These are phyloP conservation scores for Clarias gariepinus DNA, from an alignment of 2,113 vertebrate species.

Conservation along the genomic window DNA sequence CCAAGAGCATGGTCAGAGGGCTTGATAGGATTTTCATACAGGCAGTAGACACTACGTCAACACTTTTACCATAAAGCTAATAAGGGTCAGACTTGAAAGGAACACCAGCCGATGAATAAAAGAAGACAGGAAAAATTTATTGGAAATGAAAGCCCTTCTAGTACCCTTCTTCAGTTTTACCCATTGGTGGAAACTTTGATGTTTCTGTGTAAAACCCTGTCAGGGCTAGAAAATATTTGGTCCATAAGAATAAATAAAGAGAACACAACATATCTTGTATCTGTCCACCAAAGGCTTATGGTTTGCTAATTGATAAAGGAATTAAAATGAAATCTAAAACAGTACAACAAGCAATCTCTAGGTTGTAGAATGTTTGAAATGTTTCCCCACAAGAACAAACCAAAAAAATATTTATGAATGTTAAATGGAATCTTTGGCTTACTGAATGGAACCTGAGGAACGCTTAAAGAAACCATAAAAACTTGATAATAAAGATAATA, in stretches of 20 bases:
- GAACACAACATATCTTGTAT: background rate
- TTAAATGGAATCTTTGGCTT: background rate
- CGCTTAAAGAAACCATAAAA: background rate
- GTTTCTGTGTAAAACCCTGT: background rate
- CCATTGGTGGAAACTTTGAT: background rate
- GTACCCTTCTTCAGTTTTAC: background rate
- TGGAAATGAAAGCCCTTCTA: background rate
- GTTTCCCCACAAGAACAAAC: background rate
- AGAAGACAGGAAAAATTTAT: background rate
- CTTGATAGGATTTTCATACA: slow-evolving; percentile 11
- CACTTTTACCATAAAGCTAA: background rate
- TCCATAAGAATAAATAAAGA: background rate
- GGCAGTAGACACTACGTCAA: background rate
- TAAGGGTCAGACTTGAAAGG: background rate
- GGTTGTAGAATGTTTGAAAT: background rate
- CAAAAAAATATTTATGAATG: background rate
- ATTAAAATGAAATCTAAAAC: background rate
- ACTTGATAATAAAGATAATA: background rate
- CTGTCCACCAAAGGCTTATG: background rate
- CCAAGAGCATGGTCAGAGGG: slow-evolving; percentile 40
- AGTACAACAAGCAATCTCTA: background rate
- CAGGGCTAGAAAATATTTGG: background rate
- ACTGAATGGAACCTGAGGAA: background rate
- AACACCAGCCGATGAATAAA: background rate
- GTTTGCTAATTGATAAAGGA: background rate